Evolutionary conservation across 2,888 invertebrate genomes (phyloP).

Genomic region (Noctua janthina): DNA sequence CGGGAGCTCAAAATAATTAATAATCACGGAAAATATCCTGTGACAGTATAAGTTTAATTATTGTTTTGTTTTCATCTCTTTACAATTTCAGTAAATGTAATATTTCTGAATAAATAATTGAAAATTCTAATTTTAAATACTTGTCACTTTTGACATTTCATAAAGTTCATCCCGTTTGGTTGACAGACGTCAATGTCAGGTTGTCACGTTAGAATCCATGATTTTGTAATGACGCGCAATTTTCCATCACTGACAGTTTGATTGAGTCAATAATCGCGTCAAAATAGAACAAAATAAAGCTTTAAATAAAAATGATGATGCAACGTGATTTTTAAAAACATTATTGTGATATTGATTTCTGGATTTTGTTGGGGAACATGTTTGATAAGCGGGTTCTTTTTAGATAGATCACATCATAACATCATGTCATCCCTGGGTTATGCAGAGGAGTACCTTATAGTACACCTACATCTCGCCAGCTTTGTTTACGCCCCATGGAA

Average conservation of each 20-base stretch:
- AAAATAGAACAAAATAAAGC: conserved; percentile 5
- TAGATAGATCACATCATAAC: not conserved
- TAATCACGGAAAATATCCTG: no score
- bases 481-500: not conserved
- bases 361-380: not conserved
- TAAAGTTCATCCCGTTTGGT: not conserved
- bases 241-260: conserved; percentile 26
- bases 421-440: not conserved
- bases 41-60: not conserved
- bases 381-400: no score
- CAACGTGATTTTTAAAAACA: not conserved
- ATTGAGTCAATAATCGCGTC: conserved; percentile 19
- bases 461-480: not conserved
- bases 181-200: conserved; percentile 27
- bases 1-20: no score
- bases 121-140: not conserved
- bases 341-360: not conserved
- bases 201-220: conserved; percentile 33
- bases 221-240: conserved; percentile 49
- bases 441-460: not conserved
- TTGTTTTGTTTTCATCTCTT: not conserved
- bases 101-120: not conserved
- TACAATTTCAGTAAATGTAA: not conserved
- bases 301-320: not conserved
- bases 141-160: not conserved